Conservation (phyloP, 2,113 vertebrate species). For the Hystrix cristata region DNA sequence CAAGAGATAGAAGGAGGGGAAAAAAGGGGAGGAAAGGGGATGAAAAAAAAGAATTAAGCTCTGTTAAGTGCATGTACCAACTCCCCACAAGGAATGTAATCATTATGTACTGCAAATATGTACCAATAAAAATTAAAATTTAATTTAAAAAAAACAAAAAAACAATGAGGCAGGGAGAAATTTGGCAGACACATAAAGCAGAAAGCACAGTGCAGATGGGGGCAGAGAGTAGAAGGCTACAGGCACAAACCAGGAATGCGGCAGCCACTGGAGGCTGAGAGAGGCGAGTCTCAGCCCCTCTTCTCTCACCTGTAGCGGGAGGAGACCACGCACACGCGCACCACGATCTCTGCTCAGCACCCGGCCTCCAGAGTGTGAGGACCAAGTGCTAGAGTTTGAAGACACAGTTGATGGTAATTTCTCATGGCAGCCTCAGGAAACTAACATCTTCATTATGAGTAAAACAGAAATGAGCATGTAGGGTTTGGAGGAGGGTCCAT, state of each 20-base stretch:
- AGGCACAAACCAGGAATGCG: not conserved
- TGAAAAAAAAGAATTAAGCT: not conserved
- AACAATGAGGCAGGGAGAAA: not conserved
- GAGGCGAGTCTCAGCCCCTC: not conserved
- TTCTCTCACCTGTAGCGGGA: too few species aligned
- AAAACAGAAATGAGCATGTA: not conserved
- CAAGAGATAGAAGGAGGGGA: not conserved
- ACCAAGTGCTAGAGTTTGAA: not conserved
- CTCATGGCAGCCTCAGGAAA: not conserved
- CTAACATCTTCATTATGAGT: not conserved
- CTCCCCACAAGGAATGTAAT: not conserved
- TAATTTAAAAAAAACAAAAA: not conserved
- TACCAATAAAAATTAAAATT: not conserved
- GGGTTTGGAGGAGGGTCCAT: not conserved
- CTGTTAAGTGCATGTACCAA: too few species aligned
- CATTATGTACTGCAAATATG: not conserved
- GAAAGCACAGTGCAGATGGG: not conserved
- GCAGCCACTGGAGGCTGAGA: not conserved
- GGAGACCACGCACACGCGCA: too few species aligned
- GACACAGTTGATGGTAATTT: not conserved
- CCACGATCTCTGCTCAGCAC: not conserved
- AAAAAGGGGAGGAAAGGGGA: not conserved
- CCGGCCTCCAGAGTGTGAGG: not conserved
- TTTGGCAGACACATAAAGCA: not conserved
- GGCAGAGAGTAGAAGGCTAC: rapidly evolving